phyloP scores from a whole-genome alignment of 2,888 invertebrate genomes.

The Aporophyla nigra region DNA sequence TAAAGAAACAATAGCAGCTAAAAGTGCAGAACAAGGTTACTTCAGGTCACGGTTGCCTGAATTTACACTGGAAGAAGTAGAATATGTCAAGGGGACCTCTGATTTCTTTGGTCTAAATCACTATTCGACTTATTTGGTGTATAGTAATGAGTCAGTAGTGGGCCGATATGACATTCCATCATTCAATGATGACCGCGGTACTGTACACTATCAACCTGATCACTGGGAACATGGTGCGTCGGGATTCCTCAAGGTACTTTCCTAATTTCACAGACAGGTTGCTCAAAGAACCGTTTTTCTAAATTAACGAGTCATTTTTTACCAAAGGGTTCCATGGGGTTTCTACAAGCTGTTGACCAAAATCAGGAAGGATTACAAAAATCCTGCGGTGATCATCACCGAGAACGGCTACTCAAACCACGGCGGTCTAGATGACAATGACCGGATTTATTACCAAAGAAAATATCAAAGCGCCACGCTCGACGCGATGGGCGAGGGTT shows the following conservation, averaged over 20 bases:
- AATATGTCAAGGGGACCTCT: constrained; percentile 88
- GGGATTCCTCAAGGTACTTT: constrained; percentile 47
- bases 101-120: constrained; percentile 94
- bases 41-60: constrained; percentile 90
- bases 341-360: constrained; percentile 89
- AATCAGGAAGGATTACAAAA: constrained; percentile 84
- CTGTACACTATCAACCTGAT: constrained; percentile 45
- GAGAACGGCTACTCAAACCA: constrained; percentile 88
- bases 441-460: constrained; percentile 80
- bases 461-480: constrained; percentile 81
- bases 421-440: constrained; percentile 80
- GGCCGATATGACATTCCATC: constrained; percentile 68
- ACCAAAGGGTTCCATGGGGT: constrained; percentile 88
- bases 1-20: constrained; percentile 89
- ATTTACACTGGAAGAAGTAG: constrained; percentile 91
- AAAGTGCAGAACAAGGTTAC: constrained; percentile 91
- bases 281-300: too few relatives aligned
- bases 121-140: constrained; percentile 90
- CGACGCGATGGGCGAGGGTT: constrained; percentile 81
- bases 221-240: constrained; percentile 41
- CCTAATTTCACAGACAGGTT: neutral
- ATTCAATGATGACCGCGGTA: constrained; percentile 70
- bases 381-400: constrained; percentile 89
- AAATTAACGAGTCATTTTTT: neutral
- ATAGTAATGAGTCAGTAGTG: constrained; percentile 72